phyloP scores from a whole-genome alignment of 2,113 vertebrate genomes.

The Gobio gobio region DNA sequence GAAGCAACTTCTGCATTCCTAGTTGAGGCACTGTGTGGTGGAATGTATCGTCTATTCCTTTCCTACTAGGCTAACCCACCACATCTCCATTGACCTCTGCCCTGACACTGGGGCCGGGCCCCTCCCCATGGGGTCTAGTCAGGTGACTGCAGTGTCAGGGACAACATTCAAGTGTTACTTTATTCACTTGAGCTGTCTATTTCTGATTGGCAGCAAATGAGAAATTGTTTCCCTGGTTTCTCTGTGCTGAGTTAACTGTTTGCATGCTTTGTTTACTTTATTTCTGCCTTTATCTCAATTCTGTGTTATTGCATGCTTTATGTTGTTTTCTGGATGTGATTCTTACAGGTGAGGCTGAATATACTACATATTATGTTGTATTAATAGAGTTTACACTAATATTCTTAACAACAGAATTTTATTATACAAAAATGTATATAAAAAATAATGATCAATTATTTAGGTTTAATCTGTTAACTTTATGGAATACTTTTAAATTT shows the following conservation, averaged over 20 bases:
- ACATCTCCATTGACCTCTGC: constrained; percentile 55
- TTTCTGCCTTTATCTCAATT: neutral
- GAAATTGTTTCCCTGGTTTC: neutral
- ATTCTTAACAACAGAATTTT: no score
- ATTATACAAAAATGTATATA: no score
- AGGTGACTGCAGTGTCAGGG: constrained; percentile 43
- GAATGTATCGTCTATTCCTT: constrained; percentile 47
- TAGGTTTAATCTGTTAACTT: no score
- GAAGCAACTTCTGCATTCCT: constrained; percentile 11
- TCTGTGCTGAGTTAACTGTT: neutral
- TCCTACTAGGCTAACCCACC: constrained; percentile 37
- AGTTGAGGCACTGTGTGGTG: constrained; percentile 29
- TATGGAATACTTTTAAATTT: no score
- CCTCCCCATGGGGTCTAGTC: constrained; percentile 32
- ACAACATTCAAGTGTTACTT: constrained; percentile 3
- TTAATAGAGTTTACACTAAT: no score
- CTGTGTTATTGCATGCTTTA: neutral
- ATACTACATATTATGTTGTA: no score
- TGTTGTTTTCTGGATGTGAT: neutral
- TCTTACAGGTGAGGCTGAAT: neutral
- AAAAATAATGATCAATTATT: no score
- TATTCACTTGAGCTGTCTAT: neutral
- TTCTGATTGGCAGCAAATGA: constrained; percentile 5
- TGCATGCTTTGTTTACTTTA: neutral
- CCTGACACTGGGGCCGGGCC: constrained; percentile 59